Evolutionary conservation across 2,797 vertebrate genomes (phyloP), one percentile per base, ranked within the genome.

Genomic region (Enteromius mattozi): DNA sequence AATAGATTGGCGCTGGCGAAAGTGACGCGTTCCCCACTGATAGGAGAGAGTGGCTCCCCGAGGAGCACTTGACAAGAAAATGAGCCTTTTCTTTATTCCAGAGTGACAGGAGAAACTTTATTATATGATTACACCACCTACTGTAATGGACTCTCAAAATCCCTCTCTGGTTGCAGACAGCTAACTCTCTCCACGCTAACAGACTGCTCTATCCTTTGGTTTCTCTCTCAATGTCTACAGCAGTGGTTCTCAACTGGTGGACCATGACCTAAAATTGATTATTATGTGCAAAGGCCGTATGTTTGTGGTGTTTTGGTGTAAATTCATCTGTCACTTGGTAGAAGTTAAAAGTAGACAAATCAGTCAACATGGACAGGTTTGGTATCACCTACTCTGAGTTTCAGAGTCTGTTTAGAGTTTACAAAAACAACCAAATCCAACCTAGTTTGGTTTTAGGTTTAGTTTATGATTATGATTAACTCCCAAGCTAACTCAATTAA

Each of bases 161-260:
- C 78, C 54, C 24, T 27, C 8, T 45, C 14, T 17, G 68, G 47
- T 75, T 78, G 51, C 80, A 71, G 80, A 82, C 35, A n/a, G 72
- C 63, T 5, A 65, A 56, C 68, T 84, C 87, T 92, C 59, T 78
- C 75, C 86, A 86, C 30, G 77, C 89, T 91, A 89, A 89, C 88
- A 45, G 80, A 82, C 85, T 86, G 80, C 61, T 86, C 68, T 86
- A 6, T 59, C 86, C 70, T 88, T 75, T 82, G 54, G 65, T 87
- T 69, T 35, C 59, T 82, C 42, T 49, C 54, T 81, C 9, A 49
- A 2, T n/a, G 72, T 54, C 72, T 75, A 14, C 19, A n/a, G 30
- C 49, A 75, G 6, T 75, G 72, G 10, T 75, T 75, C 72, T 75
- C 49, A 75, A 75, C 72, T 54, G 72, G 72, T 54, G 49, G 19